These are phyloP conservation scores for Pseudochaenichthys georgianus DNA, from an alignment of 2,797 vertebrate species.

Conservation along the genomic window DNA sequence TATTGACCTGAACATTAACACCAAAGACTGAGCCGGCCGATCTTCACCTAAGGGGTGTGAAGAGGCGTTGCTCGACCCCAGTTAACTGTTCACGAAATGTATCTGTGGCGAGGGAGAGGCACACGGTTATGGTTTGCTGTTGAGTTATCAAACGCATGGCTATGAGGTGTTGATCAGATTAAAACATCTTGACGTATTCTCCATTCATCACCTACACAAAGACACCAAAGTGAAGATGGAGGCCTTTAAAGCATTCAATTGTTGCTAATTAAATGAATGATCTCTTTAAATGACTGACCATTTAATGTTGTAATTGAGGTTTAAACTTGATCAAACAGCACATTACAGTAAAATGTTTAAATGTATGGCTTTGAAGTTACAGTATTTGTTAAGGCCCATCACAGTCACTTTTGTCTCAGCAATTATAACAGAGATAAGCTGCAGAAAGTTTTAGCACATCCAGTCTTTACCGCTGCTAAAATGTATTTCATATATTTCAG, in stretches of 20 bases:
- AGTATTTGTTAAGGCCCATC: background rate
- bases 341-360: conserved; percentile 15
- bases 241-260: too few species aligned
- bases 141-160: too few species aligned
- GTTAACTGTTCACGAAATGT: too few species aligned
- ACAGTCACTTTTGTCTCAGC: background rate
- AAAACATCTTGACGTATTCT: background rate
- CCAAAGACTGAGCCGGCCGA: too few species aligned
- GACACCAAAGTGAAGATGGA: too few species aligned
- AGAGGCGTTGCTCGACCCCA: too few species aligned
- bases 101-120: too few species aligned
- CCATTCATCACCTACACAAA: too few species aligned
- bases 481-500: background rate
- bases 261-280: too few species aligned
- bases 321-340: conserved; percentile 28
- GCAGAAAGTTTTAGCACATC: background rate
- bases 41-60: too few species aligned
- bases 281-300: conserved; percentile 5
- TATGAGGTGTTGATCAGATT: background rate
- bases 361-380: background rate
- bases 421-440: conserved; percentile 11
- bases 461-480: background rate
- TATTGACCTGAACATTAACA: too few species aligned
- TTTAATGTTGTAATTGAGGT: conserved; percentile 15
- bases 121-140: too few species aligned